Evolutionary conservation across 2,113 vertebrate genomes (phyloP), one percentile per base, ranked within the genome.

Genomic region (Ammodytes dubius): DNA sequence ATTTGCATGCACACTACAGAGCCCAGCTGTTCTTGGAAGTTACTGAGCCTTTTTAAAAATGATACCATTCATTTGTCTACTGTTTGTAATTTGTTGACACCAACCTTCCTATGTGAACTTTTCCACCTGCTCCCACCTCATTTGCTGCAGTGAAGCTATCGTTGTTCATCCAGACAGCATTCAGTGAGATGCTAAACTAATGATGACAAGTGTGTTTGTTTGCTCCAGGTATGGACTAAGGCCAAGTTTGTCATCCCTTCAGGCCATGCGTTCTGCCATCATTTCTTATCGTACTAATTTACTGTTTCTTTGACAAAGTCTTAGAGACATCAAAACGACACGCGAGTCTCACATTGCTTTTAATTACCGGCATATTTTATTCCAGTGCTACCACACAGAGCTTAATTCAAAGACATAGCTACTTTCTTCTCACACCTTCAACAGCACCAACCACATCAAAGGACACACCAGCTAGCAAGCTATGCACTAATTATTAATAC

Each of bases 401-500:
- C 60, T 59, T 59, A 78, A 76, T 40, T 81, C 53, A 50, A 80
- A 77, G 64, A 60, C 71, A 73, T 42, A 27, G 27, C 27, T 27
- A 13, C 27, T 72, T 76, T 67, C n/a, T 54, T 77, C 45, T 83
- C 68, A 80, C 47, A 74, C 74, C 77, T 68, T 58, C 63, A 49
- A 46, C 37, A 35, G 43, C 69, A 79, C 12, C 61, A 65, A 37
- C 53, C 76, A 45, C 76, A 77, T 84, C 74, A 79, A 74, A 73
- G 75, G 64, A 77, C 52, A 60, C 74, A 70, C 17, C 17, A 60
- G 69, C 57, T 6, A 50, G 66, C 11, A n/a, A 59, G 43, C 67
- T 70, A 6, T 9, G 65, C 69, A 68, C 82, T 88, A 89, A 90
- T 90, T 89, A 87, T 68, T 81, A 88, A 90, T 84, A 82, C 77